Evolutionary conservation across 2,888 invertebrate species (phyloP), one percentile per base, ranked within the genome.

Genomic region (Drosophila demipolita): DNA sequence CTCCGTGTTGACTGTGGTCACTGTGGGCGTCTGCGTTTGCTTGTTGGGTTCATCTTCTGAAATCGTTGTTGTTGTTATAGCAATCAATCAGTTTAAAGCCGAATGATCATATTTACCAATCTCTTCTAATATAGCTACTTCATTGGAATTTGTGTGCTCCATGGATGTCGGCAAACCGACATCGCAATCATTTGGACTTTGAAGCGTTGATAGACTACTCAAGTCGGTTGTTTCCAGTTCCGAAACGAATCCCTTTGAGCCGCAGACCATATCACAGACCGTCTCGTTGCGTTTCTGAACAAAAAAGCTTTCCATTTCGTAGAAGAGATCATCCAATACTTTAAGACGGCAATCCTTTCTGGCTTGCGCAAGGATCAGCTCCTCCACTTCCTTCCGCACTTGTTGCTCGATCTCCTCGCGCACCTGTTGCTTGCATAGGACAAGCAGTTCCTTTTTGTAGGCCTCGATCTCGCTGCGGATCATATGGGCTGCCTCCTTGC

Each of bases 401-500:
- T 89, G 58, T 8, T 69, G 73, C 26, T 89, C 89, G 17, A 87
- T 82, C 29, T 87, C 90, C 11, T 75, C 65, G 1, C 89, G 90
- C 6, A 89, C 65, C 23, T 83, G 64, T 7, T 83, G 82, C 48
- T 77, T 86, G 66, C 90, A 83, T 3, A 60, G 6, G 0, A 0
- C 29, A 1, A 70, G 59, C 8, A 87, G 9, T 0, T 84, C 59
- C 29, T 71, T 83, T 32, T 87, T 90, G 58, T 83, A 87, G 0
- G 50, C 62, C 7, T 90, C 77, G 2, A 87, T 45, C 54, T 87
- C 86, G 1, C 7, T 49, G 11, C 80, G 82, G 1, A 87, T 81
- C 3, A 67, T 36, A 7, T 76, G 54, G 0, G 70, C 68, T 0
- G 87, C 84, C n/a, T 84, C 66, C 8, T 5, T 11, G 7, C 90